Conservation (phyloP, 2,113 vertebrate species). For the Aleadryas rufinucha region DNA sequence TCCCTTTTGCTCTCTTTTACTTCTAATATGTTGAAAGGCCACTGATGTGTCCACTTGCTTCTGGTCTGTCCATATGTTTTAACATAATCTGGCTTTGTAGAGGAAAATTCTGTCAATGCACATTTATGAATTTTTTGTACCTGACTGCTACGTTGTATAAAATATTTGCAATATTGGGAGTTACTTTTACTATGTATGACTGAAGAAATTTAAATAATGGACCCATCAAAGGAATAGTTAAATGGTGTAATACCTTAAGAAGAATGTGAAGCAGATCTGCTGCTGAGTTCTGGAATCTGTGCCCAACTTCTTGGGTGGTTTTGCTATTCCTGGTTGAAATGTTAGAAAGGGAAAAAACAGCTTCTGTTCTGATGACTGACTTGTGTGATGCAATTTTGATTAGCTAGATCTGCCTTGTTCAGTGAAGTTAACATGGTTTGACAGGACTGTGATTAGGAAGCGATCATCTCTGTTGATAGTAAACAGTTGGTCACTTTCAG, state of each 20-base stretch:
- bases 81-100: background rate
- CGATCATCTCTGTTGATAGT: slow-evolving; percentile 66
- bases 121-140: background rate
- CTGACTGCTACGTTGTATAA: background rate
- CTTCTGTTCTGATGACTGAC: background rate
- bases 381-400: background rate
- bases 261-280: background rate
- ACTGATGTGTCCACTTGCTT: background rate
- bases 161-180: background rate
- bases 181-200: background rate
- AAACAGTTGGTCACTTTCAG: slow-evolving; percentile 67
- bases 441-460: slow-evolving; percentile 52
- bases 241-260: background rate
- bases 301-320: background rate
- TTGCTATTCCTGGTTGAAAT: background rate
- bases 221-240: background rate
- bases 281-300: background rate
- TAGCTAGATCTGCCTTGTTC: slow-evolving; percentile 7
- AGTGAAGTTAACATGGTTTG: slow-evolving; percentile 32
- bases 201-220: background rate
- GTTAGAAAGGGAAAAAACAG: background rate
- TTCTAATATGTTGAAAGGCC: background rate
- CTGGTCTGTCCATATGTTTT: background rate
- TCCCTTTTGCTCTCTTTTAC: background rate
- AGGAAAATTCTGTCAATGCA: background rate